Evolutionary conservation across 1,140 invertebrate genomes (phyloP), one percentile per base, ranked within the genome.

Genomic region (Proctacanthus coquilletti): DNA sequence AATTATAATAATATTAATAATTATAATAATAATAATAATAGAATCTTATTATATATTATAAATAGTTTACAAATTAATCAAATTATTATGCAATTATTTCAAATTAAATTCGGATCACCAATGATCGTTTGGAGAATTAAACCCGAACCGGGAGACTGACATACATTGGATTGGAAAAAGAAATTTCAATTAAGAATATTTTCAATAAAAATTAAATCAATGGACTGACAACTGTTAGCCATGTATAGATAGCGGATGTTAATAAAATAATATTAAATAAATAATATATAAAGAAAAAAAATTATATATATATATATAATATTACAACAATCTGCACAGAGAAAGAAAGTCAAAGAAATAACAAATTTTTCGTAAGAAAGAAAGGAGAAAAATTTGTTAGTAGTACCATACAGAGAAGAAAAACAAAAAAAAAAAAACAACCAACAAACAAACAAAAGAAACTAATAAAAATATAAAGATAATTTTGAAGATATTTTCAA

Each of bases 61-160:
- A n/a, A n/a, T n/a, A n/a, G n/a, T n/a, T n/a, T n/a, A n/a, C n/a
- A n/a, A n/a, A n/a, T n/a, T n/a, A n/a, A n/a, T n/a, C n/a, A n/a
- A n/a, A n/a, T n/a, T n/a, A n/a, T n/a, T n/a, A n/a, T n/a, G n/a
- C n/a, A n/a, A n/a, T n/a, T n/a, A n/a, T n/a, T n/a, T n/a, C n/a
- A n/a, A n/a, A n/a, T n/a, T n/a, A n/a, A n/a, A n/a, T n/a, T n/a
- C n/a, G n/a, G n/a, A n/a, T n/a, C n/a, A n/a, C 6, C 34, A 35
- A 11, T 35, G 10, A 19, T 35, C 11, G 34, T 11, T 6, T 35
- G 34, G 34, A 35, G 34, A 35, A 19, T 35, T 9, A 35, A 35
- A 35, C 34, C 34, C 5, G 34, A 35, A 18, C 34, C 34, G 9
- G 34, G 34, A 15, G 34, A 35, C 34, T 35, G 34, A 35, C 34